Evolutionary conservation across 2,797 vertebrate species (phyloP), one percentile per base, ranked within the genome.

Genomic region (Peromyscus attwateri): DNA sequence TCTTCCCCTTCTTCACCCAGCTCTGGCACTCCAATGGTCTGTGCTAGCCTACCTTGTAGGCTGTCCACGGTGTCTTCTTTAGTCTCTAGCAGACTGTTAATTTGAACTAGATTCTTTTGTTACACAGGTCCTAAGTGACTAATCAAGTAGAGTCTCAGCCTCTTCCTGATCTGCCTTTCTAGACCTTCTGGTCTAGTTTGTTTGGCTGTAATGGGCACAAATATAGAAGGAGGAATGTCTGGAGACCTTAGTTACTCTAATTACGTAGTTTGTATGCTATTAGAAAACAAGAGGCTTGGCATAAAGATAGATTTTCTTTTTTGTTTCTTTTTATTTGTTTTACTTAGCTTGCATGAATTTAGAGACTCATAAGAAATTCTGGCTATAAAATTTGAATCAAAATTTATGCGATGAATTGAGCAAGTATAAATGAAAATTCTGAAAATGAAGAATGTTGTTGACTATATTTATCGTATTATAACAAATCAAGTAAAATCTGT

Each of bases 401-500:
- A 73, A 14, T 81, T 97, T 31, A 68, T 40, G 6, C 73, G 27
- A 16, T 92, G 0, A 91, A 91, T 73, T 82, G 68, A 71, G 10
- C 3, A 64, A 92, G 3, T 23, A 71, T 52, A 4, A 9, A 85
- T 49, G 89, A 46, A 68, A 87, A 64, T 81, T 96, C 52, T 80
- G 13, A 87, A 94, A 96, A 52, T 85, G 76, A 83, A 96, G 31
- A 75, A 68, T 83, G 2, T 17, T 94, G 34, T 66, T 91, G 49
- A 66, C 23, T 71, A 91, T 17, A 64, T 87, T 12, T 73, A 60
- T 3, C 66, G 12, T 5, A 60, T 91, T 85, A n/a, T 73, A 95
- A 31, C 21, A 66, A n/a, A 57, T 13, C 55, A 55, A 12, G 64
- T 66, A 84, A 75, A 40, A 68, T 73, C 70, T 49, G 11, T 37